A percentile compares a stretch with the other conserved stretches of the same genome.
Evolutionary conservation across 2,113 vertebrate species (phyloP).

Genomic region (Corydoras sp.): DNA sequence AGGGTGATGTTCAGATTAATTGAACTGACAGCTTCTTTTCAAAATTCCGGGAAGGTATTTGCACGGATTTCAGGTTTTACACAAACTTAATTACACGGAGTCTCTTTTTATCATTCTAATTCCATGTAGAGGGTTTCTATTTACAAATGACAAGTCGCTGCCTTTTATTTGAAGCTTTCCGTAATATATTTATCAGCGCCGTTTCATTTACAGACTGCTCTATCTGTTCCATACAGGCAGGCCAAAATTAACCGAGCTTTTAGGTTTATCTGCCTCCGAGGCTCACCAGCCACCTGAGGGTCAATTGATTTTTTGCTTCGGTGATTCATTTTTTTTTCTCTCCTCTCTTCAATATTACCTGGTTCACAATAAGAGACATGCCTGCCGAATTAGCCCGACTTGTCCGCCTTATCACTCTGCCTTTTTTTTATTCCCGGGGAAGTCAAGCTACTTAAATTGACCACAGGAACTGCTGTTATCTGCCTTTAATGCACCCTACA

Average conservation of each 20-base stretch:
- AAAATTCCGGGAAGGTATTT: slow-evolving; percentile 99
- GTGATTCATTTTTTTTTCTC: slow-evolving; percentile 86
- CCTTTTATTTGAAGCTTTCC: slow-evolving; percentile 99
- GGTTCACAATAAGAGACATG: slow-evolving; percentile 99
- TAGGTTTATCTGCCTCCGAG: slow-evolving; percentile 98
- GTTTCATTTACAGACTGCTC: slow-evolving; percentile 99
- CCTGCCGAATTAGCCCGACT: slow-evolving; percentile 98
- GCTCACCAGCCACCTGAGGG: slow-evolving; percentile 98
- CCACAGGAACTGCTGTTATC: slow-evolving; percentile 99
- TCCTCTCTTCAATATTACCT: slow-evolving; percentile 75
- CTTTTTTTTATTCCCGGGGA: slow-evolving; percentile 82
- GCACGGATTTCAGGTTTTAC: slow-evolving; percentile 99
- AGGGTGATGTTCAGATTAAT: slow-evolving; percentile 99
- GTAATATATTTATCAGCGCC: slow-evolving; percentile 99
- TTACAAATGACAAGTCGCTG: slow-evolving; percentile 99
- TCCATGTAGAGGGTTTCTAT: slow-evolving; percentile 99
- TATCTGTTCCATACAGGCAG: slow-evolving; percentile 99
- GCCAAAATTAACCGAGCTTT: slow-evolving; percentile 99
- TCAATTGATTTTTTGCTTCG: slow-evolving; percentile 99
- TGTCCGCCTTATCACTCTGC: slow-evolving; percentile 98
- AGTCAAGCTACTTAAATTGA: slow-evolving; percentile 99
- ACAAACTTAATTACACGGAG: slow-evolving; percentile 99
- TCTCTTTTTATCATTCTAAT: slow-evolving; percentile 99
- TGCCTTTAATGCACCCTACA: slow-evolving; percentile 99
- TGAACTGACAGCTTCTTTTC: slow-evolving; percentile 99